Evolutionary conservation across 2,797 vertebrate genomes (phyloP).

Genomic region (Mustela erminea): DNA sequence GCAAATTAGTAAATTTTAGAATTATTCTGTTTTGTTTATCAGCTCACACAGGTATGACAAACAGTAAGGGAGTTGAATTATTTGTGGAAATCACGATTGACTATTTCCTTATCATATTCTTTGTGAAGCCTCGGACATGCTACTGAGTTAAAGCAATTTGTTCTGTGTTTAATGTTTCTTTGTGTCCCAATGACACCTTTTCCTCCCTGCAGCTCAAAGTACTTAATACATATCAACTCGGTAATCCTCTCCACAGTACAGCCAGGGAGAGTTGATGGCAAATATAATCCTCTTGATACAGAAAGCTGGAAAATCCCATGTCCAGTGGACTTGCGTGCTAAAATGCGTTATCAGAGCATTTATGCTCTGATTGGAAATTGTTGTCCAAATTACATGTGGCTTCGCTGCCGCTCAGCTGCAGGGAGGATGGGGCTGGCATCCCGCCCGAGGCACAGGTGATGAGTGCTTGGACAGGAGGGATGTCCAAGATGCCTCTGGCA

Average conservation of each 20-base stretch:
- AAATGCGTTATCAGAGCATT: neutral
- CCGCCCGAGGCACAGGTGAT: too few relatives aligned
- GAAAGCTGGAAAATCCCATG: constrained; percentile 4
- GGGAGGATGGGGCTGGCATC: too few relatives aligned
- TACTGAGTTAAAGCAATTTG: constrained; percentile 7
- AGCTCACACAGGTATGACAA: neutral
- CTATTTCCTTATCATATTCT: constrained; percentile 49
- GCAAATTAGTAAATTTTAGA: constrained; percentile 49
- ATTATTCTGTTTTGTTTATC: constrained; percentile 34
- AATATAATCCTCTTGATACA: neutral
- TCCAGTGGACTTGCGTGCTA: neutral
- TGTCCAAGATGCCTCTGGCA: constrained; percentile 4
- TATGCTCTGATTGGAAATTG: neutral
- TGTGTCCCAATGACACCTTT: neutral
- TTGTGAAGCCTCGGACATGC: constrained; percentile 14
- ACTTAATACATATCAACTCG: neutral
- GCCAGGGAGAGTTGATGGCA: neutral
- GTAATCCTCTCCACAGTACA: constrained; percentile 24
- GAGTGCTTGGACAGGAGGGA: too few relatives aligned
- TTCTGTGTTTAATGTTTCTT: constrained; percentile 53
- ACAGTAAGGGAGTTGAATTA: neutral
- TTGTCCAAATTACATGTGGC: neutral
- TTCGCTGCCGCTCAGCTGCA: too few relatives aligned
- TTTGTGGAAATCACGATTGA: constrained; percentile 45
- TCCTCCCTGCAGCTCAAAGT: neutral